Base-by-base conservation (phyloP, 2,888 invertebrate species). In the Cacoxenus indagator region DNA sequence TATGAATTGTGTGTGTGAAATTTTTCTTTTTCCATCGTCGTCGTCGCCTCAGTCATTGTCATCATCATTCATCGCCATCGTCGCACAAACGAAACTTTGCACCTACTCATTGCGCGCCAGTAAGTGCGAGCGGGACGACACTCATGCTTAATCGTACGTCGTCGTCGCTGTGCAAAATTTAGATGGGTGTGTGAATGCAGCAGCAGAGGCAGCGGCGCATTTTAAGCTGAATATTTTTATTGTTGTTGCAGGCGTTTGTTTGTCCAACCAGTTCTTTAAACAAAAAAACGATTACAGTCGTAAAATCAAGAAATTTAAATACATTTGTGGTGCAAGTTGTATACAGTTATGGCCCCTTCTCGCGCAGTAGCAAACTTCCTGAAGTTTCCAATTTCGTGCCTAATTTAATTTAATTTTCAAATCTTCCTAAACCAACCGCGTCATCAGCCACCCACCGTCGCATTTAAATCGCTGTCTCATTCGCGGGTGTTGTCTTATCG, bases 1-100 rank as follows among this genome's bases (percentile, higher is more conserved):
- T 82, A 82, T 82, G 82, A 82, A 78, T 81, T 78, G 83, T 83
- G 83, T 83, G 80, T 83, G 81, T 77, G 82, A 78, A 67, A 78
- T 77, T 79, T 82, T 74, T 72, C n/a, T n/a, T n/a, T n/a, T 68
- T 73, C 75, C 79, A 82, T 78, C 79, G 77, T 78, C 77, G 79
- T 78, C 79, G 76, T 75, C 74, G 74, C 71, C 72, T 8, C 37
- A 37, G 68, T 74, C 64, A 67, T 65, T 64, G 59, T 45, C 65
- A 29, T 57, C 54, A 19, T 43, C 22, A 51, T 51, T 77, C 77
- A 77, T 77, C 79, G 77, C 75, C 72, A 72, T 71, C 71, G 68
- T 66, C 27, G 59, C 31, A 69, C 45, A 43, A 22, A 37, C 37
- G 37, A 37, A 37, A 37, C 37, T 37, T 37, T 37, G 64, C 24